Evolutionary conservation across 2,113 vertebrate species (phyloP).

Genomic region (Bungarus multicinctus): DNA sequence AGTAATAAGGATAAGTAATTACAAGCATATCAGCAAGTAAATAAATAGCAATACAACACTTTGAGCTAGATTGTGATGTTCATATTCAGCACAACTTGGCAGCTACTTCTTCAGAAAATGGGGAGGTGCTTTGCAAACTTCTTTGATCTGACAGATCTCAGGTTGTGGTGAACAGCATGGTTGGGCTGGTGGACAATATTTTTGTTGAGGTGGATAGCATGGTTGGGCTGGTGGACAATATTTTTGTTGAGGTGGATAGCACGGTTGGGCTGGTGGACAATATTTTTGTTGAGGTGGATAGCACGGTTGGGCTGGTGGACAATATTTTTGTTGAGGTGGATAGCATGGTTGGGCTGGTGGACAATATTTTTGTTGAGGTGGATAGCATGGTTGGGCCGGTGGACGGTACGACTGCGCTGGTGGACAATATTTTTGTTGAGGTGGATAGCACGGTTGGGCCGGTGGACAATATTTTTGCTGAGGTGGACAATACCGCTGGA

Average conservation of each 20-base stretch:
- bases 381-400: neutral
- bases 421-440: no score
- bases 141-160: neutral
- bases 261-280: neutral
- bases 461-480: neutral
- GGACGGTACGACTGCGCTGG: no score
- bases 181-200: neutral
- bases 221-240: rapidly evolving
- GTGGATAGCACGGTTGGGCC: no score
- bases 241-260: neutral
- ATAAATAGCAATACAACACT: neutral
- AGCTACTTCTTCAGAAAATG: slow-evolving; percentile 4
- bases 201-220: neutral
- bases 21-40: neutral
- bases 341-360: neutral
- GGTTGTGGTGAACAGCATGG: neutral
- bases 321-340: neutral
- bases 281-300: neutral
- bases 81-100: neutral
- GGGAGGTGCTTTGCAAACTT: neutral
- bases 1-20: neutral
- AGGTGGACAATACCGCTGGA: neutral
- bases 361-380: neutral
- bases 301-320: neutral
- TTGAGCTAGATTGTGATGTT: neutral